Conservation (phyloP, 2,888 invertebrate species). For the Oscheius sp. region DNA sequence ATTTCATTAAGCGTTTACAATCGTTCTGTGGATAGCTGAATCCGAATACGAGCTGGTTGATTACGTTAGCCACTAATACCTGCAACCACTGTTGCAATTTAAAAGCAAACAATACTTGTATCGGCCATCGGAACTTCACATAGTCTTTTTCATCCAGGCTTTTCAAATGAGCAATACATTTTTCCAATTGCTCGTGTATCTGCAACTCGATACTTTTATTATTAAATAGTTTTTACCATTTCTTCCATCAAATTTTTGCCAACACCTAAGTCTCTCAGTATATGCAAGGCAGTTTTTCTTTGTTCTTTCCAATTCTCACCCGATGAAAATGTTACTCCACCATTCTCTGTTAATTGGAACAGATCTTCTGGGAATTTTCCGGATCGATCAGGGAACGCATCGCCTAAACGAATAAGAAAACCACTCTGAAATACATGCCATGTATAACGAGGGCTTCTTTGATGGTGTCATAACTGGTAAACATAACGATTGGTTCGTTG, state of each 20-base stretch:
- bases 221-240: not conserved
- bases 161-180: not conserved
- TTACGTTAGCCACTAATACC: conserved; percentile 34
- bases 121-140: conserved; percentile 36
- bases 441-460: conserved; percentile 29
- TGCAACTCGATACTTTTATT: not conserved
- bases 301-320: conserved; percentile 38
- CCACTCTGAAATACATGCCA: conserved; percentile 15
- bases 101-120: conserved; percentile 26
- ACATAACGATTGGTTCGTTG: conserved; percentile 25
- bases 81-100: not conserved
- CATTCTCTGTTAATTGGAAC: conserved; percentile 29
- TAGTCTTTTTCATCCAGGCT: conserved; percentile 8
- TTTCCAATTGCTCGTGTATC: conserved; percentile 19
- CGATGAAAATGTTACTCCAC: conserved; percentile 33
- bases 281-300: conserved; percentile 33
- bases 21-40: conserved; percentile 24
- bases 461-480: conserved; percentile 29
- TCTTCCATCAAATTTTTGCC: conserved; percentile 36
- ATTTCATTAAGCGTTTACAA: conserved; percentile 13
- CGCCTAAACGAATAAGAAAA: conserved; percentile 1
- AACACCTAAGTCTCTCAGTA: conserved; percentile 35
- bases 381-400: conserved; percentile 31
- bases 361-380: conserved; percentile 31
- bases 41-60: conserved; percentile 30